phyloP scores from a whole-genome alignment of 2,888 invertebrate species.

The Itoplectis maculator region DNA sequence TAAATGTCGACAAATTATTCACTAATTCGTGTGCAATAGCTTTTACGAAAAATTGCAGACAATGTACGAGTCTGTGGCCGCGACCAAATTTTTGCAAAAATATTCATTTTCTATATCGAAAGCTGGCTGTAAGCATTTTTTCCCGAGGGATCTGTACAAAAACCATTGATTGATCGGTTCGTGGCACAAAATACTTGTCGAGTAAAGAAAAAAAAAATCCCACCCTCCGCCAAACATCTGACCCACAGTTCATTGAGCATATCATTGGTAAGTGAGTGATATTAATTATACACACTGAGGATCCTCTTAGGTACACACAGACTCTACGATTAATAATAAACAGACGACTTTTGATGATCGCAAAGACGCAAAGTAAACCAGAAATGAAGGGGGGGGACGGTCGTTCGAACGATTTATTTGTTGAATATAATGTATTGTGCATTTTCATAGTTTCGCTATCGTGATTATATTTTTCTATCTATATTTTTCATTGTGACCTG shows the following conservation, averaged over 20 bases:
- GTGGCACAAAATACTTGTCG: constrained; percentile 54
- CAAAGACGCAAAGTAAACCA: constrained; percentile 10
- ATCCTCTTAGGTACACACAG: constrained; percentile 65
- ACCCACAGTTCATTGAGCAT: constrained; percentile 77
- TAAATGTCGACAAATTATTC: constrained; percentile 23
- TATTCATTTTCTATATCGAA: constrained; percentile 21
- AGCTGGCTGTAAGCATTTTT: constrained; percentile 6
- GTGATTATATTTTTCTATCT: constrained; percentile 72
- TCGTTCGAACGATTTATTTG: constrained; percentile 53
- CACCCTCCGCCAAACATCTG: constrained; percentile 52
- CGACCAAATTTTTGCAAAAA: constrained; percentile 39
- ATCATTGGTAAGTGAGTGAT: constrained; percentile 79
- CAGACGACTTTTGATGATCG: constrained; percentile 50
- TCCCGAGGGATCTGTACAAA: constrained; percentile 42
- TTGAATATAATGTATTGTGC: constrained; percentile 44
- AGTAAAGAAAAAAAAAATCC: constrained; percentile 33
- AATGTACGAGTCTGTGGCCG: constrained; percentile 15
- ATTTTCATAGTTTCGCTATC: constrained; percentile 65
- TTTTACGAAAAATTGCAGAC: constrained; percentile 21
- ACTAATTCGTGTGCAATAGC: constrained; percentile 36
- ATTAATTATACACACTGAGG: constrained; percentile 74
- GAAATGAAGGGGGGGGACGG: constrained; percentile 47
- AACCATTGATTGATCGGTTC: constrained; percentile 60
- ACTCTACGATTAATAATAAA: constrained; percentile 50
- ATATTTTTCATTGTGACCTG: constrained; percentile 65